phyloP scores from a whole-genome alignment of 2,888 invertebrate species.

The Amphipoea lucens region DNA sequence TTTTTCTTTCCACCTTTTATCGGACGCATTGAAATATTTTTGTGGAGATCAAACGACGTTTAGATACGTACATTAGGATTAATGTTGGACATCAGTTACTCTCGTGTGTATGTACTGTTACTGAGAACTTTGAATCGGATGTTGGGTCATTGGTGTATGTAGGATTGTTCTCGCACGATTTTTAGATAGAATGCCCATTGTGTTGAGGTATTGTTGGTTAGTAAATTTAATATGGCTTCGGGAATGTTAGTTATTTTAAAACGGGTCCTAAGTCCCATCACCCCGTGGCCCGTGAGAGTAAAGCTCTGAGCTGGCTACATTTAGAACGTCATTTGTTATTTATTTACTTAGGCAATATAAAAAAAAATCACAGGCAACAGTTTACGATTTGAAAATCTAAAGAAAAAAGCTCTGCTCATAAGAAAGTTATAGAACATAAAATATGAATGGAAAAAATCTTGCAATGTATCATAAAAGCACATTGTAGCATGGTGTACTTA shows the following conservation, averaged over 20 bases:
- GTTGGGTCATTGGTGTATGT: constrained; percentile 58
- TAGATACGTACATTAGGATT: constrained; percentile 89
- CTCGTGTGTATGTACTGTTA: constrained; percentile 70
- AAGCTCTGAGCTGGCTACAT: not conserved
- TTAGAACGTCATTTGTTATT: not conserved
- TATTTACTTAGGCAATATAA: not conserved
- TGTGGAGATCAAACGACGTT: constrained; percentile 89
- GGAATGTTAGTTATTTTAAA: constrained; percentile 55
- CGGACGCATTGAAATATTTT: constrained; percentile 89
- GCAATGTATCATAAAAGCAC: not conserved
- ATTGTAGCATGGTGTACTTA: not conserved
- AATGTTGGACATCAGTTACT: constrained; percentile 88
- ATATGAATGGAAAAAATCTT: constrained; percentile 3
- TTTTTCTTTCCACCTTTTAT: constrained; percentile 87
- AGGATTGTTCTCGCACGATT: constrained; percentile 75
- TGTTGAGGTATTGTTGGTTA: constrained; percentile 68
- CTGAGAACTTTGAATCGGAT: constrained; percentile 78
- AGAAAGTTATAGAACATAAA: not conserved
- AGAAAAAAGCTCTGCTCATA: not conserved
- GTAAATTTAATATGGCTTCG: constrained; percentile 53
- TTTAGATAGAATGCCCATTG: constrained; percentile 73
- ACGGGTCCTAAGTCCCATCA: constrained; percentile 9
- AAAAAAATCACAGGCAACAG: not conserved
- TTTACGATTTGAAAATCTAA: not conserved
- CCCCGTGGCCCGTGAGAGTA: constrained; percentile 47